These are phyloP conservation scores for Lithosia quadra DNA, from an alignment of 2,888 invertebrate genomes.

Conservation along the genomic window DNA sequence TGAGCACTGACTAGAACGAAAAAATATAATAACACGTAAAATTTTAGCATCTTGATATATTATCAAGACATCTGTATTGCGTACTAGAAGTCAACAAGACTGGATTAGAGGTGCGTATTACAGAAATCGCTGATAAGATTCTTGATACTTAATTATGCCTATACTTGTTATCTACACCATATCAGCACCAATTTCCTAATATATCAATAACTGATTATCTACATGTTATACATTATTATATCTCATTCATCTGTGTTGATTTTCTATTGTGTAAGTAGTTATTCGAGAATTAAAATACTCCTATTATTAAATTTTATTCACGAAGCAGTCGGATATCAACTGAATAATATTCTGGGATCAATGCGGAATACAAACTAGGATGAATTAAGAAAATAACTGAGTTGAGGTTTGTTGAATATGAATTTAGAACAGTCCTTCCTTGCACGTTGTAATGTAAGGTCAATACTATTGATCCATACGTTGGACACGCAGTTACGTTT, in stretches of 20 bases:
- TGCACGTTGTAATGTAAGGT: neutral
- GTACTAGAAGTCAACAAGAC: neutral
- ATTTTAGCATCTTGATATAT: conserved; percentile 38
- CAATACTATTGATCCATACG: neutral
- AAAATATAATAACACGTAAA: conserved; percentile 43
- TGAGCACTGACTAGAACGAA: conserved; percentile 49
- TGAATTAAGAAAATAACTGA: neutral
- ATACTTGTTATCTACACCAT: too few relatives aligned
- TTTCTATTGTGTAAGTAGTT: neutral
- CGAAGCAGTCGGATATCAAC: neutral
- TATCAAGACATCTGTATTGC: neutral
- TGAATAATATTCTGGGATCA: neutral
- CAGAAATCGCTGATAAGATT: neutral
- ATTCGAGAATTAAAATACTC: neutral
- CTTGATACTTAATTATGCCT: too few relatives aligned
- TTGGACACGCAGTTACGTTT: neutral
- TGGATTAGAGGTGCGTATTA: conserved; percentile 9
- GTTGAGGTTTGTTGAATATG: neutral
- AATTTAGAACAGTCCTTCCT: too few relatives aligned
- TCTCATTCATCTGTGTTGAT: neutral
- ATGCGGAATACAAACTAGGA: neutral
- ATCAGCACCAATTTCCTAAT: too few relatives aligned
- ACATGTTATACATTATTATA: neutral
- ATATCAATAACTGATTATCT: conserved; percentile 8
- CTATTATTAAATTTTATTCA: neutral